Base-by-base conservation (phyloP, 2,113 vertebrate species). In the Gobiocypris rarus region DNA sequence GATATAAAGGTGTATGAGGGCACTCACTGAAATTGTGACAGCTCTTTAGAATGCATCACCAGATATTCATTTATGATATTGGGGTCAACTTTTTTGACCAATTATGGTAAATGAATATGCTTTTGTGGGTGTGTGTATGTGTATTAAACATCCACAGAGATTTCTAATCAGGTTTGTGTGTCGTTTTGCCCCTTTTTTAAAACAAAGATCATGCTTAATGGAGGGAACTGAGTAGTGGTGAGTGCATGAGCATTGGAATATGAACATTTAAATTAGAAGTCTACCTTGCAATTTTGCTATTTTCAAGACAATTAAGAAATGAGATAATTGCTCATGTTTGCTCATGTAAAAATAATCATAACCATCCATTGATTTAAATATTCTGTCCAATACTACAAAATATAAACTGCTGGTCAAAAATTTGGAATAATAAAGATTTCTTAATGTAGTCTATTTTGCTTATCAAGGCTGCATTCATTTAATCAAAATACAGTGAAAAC, bases 221-320 rank as follows among this genome's bases (percentile, higher is more conserved):
- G 31, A 59, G 54, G 75, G 54, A 59, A 58, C 26, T 75, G 74
- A 34, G 50, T 10, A n/a, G 9, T 56, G 48, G 17, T 17, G 31
- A 76, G 28, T 38, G 4, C 28, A 56, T 50, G 17, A 56, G 74
- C 74, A 38, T 5, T 56, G 28, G 17, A 76, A 41, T 77, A 24
- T 59, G 6, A 77, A 4, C 41, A 41, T 38, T 50, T 31, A 34
- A 41, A 15, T 77, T 56, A 56, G 14, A 59, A 77, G 43, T 77
- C 22, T 77, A 77, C 75, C 54, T 59, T 24, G 31, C 6, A 43
- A 59, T 22, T 11, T 65, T 41, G n/a, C 70, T 26, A 75, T 61
- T 75, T 82, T 83, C 45, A 74, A 78, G 56, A 83, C 50, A 69
- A 84, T 83, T 79, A 86, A 71, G 54, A 43, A 43, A 70, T 70